These are phyloP conservation scores for Bubo scandiacus DNA, from an alignment of 2,113 vertebrate genomes.

Conservation along the genomic window DNA sequence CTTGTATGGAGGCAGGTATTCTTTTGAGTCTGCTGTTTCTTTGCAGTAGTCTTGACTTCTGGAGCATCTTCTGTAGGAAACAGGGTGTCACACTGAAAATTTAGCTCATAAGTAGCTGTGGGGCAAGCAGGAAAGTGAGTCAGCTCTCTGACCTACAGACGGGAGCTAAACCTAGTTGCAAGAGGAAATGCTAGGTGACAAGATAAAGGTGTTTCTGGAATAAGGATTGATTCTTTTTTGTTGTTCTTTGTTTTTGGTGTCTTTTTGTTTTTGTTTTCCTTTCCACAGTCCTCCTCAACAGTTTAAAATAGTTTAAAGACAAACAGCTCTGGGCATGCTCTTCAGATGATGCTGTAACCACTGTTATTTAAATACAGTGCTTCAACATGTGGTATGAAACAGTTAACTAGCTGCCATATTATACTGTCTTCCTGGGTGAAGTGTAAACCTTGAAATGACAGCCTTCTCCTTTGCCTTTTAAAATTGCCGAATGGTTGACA, in stretches of 20 bases:
- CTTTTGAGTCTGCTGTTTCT: background rate
- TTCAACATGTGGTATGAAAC: background rate
- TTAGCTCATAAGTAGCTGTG: background rate
- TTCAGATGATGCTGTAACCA: background rate
- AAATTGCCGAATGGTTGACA: background rate
- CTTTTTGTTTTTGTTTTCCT: background rate
- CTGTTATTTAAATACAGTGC: background rate
- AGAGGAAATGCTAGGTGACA: background rate
- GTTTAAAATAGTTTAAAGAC: background rate
- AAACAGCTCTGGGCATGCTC: background rate
- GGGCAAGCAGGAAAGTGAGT: constrained; percentile 2
- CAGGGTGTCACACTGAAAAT: background rate
- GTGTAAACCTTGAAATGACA: background rate
- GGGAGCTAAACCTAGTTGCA: constrained; percentile 7
- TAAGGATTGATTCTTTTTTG: background rate
- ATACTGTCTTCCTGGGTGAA: background rate
- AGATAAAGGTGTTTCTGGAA: background rate
- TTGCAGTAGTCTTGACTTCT: background rate
- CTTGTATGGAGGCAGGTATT: background rate
- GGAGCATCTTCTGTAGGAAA: background rate
- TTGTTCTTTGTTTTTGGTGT: background rate
- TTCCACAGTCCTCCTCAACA: background rate
- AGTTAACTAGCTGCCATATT: background rate
- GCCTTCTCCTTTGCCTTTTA: background rate
- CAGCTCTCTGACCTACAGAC: background rate